Evolutionary conservation across 2,888 invertebrate species (phyloP).

Genomic region (Eilema griseolum): DNA sequence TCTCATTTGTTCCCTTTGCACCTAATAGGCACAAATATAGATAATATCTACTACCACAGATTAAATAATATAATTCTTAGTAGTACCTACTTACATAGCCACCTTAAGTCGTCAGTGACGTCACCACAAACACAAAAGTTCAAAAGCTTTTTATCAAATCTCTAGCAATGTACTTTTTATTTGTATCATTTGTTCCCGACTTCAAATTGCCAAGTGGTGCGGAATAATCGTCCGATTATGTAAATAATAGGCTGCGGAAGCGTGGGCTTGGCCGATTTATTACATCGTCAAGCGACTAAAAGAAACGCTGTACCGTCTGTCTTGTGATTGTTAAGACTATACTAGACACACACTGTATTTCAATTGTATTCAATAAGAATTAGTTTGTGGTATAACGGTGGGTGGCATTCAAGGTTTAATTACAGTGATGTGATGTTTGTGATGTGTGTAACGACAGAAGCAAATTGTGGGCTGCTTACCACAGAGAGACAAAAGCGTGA

Average conservation of each 20-base stretch:
- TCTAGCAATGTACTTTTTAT: slow-evolving; percentile 13
- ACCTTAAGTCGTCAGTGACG: too few species aligned
- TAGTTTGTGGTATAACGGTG: background rate
- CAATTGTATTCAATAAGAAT: background rate
- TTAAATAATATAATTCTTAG: too few species aligned
- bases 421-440: background rate
- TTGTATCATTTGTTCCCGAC: slow-evolving; percentile 30
- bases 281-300: slow-evolving; percentile 43
- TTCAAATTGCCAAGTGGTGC: slow-evolving; percentile 66
- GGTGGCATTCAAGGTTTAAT: background rate
- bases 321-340: slow-evolving; percentile 40
- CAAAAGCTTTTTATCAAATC: background rate
- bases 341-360: slow-evolving; percentile 12
- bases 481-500: background rate
- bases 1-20: too few species aligned
- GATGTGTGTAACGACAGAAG: background rate
- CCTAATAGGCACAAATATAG: background rate
- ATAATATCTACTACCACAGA: too few species aligned
- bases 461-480: background rate
- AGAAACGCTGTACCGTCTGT: slow-evolving; percentile 43
- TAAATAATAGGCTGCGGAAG: slow-evolving; percentile 71
- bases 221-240: slow-evolving; percentile 74
- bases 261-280: slow-evolving; percentile 69
- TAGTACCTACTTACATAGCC: too few species aligned
- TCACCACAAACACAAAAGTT: background rate